Evolutionary conservation across 2,113 vertebrate genomes (phyloP), one percentile per base, ranked within the genome.

Genomic region (Phyllopteryx taeniolatus): DNA sequence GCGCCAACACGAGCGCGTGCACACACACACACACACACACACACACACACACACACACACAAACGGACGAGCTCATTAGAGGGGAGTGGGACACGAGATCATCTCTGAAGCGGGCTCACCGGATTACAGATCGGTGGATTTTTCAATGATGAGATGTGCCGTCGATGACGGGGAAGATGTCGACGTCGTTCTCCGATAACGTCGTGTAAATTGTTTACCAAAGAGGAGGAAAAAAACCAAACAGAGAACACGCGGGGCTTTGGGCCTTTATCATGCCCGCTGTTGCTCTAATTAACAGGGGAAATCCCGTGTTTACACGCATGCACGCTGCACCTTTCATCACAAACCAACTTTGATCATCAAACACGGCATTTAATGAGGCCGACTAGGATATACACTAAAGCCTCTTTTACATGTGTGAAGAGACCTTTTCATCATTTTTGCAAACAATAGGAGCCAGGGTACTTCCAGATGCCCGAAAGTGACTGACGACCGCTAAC

Each of bases 361-460:
- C 88, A 90, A 90, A 90, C 86, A 67, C 83, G 64, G 61, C 72
- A 1, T 86, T 84, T 85, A 85, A 85, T 88, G 77, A 86, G 71
- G 74, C 71, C 63, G 78, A 73, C 73, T 53, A 49, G 46, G 72
- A 81, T 71, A 79, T 71, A 27, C 27, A 27, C 27, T 27, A 76
- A 82, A 68, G 67, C 43, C 43, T 57, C 68, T 76, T 87, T 78
- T 74, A 49, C 70, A 62, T 74, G 71, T n/a, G 9, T 59, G 17
- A 43, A 44, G 43, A 59, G 43, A 61, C 15, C 14, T 35, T 61
- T 61, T 35, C 59, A 35, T 15, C 6, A 4, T 35, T 61, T 9
- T 35, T 35, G 2, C 6, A 35, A 35, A 35, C 56, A 59, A 59
- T 14, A 59, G 63, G 66, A 71, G 70, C 65, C 60, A 60, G 13